A percentile compares a stretch with the other conserved stretches of the same genome.
phyloP scores from a whole-genome alignment of 2,888 invertebrate species.

The Halocaridina rubra region DNA sequence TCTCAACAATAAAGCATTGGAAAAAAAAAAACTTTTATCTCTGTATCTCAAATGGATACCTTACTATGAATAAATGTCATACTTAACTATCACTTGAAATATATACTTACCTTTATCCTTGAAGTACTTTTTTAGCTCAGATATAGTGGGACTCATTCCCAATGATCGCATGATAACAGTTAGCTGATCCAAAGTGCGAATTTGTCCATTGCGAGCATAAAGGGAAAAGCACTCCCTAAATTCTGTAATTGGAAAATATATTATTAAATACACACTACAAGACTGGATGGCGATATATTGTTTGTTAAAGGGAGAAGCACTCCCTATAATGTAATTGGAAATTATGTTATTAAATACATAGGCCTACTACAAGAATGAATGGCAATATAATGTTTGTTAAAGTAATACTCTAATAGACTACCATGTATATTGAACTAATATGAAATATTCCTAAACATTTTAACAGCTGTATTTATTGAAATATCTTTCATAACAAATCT shows the following conservation, averaged over 20 bases:
- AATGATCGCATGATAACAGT: slow-evolving; percentile 94
- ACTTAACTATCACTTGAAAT: too few species aligned
- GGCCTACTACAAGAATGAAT: too few species aligned
- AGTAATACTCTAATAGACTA: too few species aligned
- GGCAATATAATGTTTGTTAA: not conserved
- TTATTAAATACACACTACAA: not conserved
- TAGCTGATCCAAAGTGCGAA: slow-evolving; percentile 88
- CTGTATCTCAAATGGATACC: too few species aligned
- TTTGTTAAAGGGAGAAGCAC: not conserved
- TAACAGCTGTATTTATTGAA: too few species aligned
- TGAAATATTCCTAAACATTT: too few species aligned
- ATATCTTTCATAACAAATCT: too few species aligned
- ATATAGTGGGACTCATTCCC: slow-evolving; percentile 92
- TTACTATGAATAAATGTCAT: too few species aligned
- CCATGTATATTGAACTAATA: too few species aligned
- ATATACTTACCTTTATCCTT: slow-evolving; percentile 75
- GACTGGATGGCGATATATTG: not conserved
- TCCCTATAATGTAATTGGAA: not conserved
- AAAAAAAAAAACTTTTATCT: too few species aligned
- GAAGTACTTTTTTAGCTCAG: slow-evolving; percentile 86
- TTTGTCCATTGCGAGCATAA: slow-evolving; percentile 89
- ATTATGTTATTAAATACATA: not conserved
- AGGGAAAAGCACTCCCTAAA: slow-evolving; percentile 88
- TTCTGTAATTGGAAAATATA: slow-evolving; percentile 27
- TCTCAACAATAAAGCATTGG: too few species aligned